phyloP scores from a whole-genome alignment of 2,888 invertebrate genomes.

The Dexiosoma caninum region DNA sequence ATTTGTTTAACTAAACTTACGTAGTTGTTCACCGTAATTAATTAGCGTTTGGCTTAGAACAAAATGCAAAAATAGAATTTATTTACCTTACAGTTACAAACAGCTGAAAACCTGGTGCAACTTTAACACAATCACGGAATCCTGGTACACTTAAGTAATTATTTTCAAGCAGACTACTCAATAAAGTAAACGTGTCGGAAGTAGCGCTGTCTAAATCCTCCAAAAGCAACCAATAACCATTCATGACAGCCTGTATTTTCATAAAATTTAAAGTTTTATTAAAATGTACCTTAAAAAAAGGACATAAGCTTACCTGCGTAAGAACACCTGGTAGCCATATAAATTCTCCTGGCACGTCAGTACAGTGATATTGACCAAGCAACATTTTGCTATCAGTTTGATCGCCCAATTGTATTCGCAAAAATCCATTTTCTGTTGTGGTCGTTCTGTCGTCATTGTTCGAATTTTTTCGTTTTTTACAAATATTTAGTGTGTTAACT shows the following conservation, averaged over 20 bases:
- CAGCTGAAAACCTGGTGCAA: conserved; percentile 92
- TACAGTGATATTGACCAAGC: conserved; percentile 89
- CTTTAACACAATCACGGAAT: conserved; percentile 88
- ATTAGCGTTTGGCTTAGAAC: too few relatives aligned
- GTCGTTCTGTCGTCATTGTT: conserved; percentile 10
- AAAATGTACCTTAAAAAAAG: not conserved
- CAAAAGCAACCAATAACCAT: conserved; percentile 93
- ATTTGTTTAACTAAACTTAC: too few relatives aligned
- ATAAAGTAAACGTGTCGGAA: conserved; percentile 92
- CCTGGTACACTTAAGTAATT: conserved; percentile 91
- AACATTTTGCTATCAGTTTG: conserved; percentile 97
- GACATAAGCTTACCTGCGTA: conserved; percentile 81
- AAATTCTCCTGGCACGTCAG: conserved; percentile 98
- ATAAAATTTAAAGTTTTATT: not conserved
- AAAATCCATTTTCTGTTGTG: conserved; percentile 78
- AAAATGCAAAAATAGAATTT: not conserved
- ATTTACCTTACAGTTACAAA: conserved; percentile 91
- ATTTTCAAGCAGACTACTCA: conserved; percentile 91
- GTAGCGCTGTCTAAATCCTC: conserved; percentile 98
- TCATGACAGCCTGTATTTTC: conserved; percentile 82
- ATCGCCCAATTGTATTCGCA: conserved; percentile 96
- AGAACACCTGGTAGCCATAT: conserved; percentile 97
- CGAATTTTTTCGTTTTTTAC: conserved; percentile 66
- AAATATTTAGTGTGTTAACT: conserved; percentile 19
- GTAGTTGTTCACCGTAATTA: too few relatives aligned